Evolutionary conservation across 1,140 invertebrate species (phyloP).

Genomic region (Sitobion miscanthi): DNA sequence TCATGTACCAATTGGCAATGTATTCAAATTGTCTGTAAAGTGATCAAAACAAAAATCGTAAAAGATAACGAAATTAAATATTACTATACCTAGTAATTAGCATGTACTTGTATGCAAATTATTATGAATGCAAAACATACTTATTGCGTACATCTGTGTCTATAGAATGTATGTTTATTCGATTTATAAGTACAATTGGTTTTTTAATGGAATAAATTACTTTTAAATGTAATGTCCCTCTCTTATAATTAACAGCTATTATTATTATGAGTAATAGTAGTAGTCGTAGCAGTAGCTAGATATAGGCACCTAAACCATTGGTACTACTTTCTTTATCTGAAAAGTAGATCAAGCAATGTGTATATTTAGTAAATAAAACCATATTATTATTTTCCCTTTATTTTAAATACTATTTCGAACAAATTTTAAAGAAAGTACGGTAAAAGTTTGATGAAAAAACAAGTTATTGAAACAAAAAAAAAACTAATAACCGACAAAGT

Average conservation of each 20-base stretch:
- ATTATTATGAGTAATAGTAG: too few species aligned
- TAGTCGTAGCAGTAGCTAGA: too few species aligned
- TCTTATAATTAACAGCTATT: too few species aligned
- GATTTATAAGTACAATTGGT: neutral
- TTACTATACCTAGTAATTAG: neutral
- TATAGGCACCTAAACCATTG: neutral
- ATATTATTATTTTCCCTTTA: neutral
- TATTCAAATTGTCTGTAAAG: neutral
- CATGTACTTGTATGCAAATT: neutral
- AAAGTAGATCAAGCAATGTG: neutral
- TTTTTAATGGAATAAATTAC: neutral
- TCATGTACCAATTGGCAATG: neutral
- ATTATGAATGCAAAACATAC: neutral
- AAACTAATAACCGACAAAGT: neutral
- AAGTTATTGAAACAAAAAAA: neutral
- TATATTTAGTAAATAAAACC: neutral
- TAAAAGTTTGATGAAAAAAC: neutral
- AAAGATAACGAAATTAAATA: neutral
- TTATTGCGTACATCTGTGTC: neutral
- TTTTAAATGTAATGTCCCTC: neutral
- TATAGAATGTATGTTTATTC: neutral
- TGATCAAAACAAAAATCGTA: neutral
- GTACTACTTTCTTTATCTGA: neutral
- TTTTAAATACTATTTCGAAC: neutral
- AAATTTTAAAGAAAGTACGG: neutral